A percentile compares a stretch with the other conserved stretches of the same genome.
phyloP scores from a whole-genome alignment of 2,797 vertebrate genomes.

The Onychomys arenicola region DNA sequence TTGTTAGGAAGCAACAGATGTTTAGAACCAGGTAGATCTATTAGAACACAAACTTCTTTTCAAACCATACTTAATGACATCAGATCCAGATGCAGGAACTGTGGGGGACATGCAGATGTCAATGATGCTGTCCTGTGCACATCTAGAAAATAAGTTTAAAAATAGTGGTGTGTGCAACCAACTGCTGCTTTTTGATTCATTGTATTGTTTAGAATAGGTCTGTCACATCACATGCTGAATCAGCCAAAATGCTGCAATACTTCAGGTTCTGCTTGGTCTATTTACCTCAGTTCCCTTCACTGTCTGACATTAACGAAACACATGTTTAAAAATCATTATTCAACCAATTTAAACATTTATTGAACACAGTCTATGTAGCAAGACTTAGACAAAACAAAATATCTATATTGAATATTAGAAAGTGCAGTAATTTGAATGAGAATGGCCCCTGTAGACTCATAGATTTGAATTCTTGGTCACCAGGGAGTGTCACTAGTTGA shows the following conservation, averaged over 20 bases:
- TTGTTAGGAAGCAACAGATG: constrained; percentile 77
- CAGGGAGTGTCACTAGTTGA: neutral
- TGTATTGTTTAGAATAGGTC: neutral
- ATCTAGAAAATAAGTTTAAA: constrained; percentile 39
- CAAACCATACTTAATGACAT: constrained; percentile 57
- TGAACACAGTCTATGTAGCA: neutral
- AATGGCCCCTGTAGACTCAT: neutral
- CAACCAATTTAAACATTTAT: neutral
- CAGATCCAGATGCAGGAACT: constrained; percentile 49
- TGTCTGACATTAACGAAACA: neutral
- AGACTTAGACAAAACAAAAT: neutral
- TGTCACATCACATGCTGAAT: neutral
- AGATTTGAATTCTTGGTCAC: neutral
- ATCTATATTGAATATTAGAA: neutral
- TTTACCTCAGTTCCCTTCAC: neutral
- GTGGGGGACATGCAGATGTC: neutral
- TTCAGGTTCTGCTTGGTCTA: neutral
- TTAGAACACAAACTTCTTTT: constrained; percentile 71
- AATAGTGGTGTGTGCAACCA: neutral
- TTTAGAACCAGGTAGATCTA: constrained; percentile 66
- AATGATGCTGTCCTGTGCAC: neutral
- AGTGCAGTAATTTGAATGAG: neutral
- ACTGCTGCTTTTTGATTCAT: constrained; percentile 12
- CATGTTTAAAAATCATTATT: constrained; percentile 19
- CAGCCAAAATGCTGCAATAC: neutral